Base-by-base conservation (phyloP, 2,113 vertebrate species). In the Chlamydotis undulata region DNA sequence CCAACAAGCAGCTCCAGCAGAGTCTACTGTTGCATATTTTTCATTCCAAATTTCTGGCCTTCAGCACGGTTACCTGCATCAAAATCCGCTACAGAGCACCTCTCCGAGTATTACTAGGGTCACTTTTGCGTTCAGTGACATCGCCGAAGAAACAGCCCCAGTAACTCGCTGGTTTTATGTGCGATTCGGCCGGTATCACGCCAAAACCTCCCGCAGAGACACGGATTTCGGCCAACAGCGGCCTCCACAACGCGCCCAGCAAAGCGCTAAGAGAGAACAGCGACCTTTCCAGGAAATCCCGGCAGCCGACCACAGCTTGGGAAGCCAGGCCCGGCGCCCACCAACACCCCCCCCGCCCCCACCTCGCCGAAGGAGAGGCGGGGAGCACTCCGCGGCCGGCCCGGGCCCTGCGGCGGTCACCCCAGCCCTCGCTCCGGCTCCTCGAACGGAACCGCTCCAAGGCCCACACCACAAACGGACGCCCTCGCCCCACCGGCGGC, bases 1-100 rank as follows among this genome's bases (percentile, higher is more conserved):
- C 4, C 1, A 3, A 43, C 21, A 22, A 15, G 8, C 2, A 13
- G 21, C 33, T 14, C 41, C 10, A 19, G 2, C n/a, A 28, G 29
- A 39, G 12, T 2, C 61, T 11, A 4, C n/a, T 3, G 13, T 3
- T 13, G 22, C 1, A 4, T 1, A 1, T 1, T 6, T 35, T 5
- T 12, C 57, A 29, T 7, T 4, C 19, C 23, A 7, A 1, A 21
- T 2, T 17, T 0, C 37, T 21, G 22, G 17, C 35, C 45, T 7
- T 1, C 24, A 15, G 28, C 4, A 10, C 14, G 0, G 4, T 3
- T 6, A 43, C 52, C 15, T 41, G 5, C 31, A 16, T 1, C 52
- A 6, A n/a, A 28, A 3, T 5, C 57, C 6, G 43, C 43, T 2
- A 7, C 43, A 7, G 5, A 0, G 29, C 65, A 8, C 13, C 29